A percentile compares a stretch with the other conserved stretches of the same genome.
Evolutionary conservation across 53 echinoderm and acorn worm species (phyloP).

Genomic region (Luidia sarsii): DNA sequence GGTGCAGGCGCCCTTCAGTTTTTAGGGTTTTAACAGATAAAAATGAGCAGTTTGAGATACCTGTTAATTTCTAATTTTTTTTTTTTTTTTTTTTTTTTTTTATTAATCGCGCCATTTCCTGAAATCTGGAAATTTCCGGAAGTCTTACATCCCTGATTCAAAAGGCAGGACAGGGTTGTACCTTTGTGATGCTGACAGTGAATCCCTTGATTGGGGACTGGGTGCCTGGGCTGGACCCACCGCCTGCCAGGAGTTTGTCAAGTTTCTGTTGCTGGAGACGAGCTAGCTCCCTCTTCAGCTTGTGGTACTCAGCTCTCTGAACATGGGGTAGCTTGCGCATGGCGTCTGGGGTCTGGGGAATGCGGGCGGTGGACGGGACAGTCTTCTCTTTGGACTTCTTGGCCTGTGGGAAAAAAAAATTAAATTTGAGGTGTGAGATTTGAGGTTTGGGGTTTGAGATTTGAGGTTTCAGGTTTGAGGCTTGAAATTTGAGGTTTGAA

Average conservation of each 20-base stretch:
- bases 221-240: constrained; percentile 24
- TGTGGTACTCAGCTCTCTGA: constrained; percentile 80
- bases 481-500: too few relatives aligned
- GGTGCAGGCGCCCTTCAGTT: too few relatives aligned
- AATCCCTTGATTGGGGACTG: constrained; percentile 27
- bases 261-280: constrained; percentile 65
- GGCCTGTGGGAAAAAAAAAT: not conserved
- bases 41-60: too few relatives aligned
- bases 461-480: too few relatives aligned
- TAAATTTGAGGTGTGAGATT: too few relatives aligned
- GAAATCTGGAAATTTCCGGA: too few relatives aligned
- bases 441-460: too few relatives aligned
- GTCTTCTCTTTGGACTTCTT: constrained; percentile 22
- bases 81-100: too few relatives aligned
- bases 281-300: constrained; percentile 83
- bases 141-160: too few relatives aligned
- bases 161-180: not conserved
- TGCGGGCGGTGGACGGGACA: not conserved
- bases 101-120: too few relatives aligned
- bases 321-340: constrained; percentile 69
- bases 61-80: too few relatives aligned
- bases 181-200: constrained; percentile 42
- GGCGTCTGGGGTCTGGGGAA: constrained; percentile 79
- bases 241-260: not conserved
- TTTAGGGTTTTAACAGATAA: too few relatives aligned